Percentiles rank a stretch among this genome's conserved stretches.
phyloP scores from a whole-genome alignment of 2,113 vertebrate genomes.

The Thymallus thymallus region DNA sequence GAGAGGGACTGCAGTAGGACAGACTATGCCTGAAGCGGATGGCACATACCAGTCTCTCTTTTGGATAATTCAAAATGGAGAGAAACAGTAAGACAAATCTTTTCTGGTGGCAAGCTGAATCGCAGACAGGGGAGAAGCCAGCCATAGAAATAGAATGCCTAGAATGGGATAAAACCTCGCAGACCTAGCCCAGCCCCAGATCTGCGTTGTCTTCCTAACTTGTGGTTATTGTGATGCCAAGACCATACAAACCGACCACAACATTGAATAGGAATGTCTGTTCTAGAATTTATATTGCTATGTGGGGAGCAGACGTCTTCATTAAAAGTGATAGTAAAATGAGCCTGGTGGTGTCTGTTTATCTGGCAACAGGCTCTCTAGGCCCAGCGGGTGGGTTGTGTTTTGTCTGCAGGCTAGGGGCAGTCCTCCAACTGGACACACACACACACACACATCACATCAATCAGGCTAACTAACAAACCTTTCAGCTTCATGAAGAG shows the following conservation, averaged over 20 bases:
- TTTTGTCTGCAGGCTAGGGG: constrained; percentile 24
- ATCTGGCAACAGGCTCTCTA: not conserved
- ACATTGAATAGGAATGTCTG: too few relatives aligned
- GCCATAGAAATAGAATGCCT: too few relatives aligned
- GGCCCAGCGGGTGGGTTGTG: constrained; percentile 26
- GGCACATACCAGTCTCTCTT: constrained; percentile 22
- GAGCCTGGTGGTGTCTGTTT: constrained; percentile 3
- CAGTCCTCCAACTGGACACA: too few relatives aligned
- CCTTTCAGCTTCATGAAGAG: not conserved
- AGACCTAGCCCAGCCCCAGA: too few relatives aligned
- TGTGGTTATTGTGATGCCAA: too few relatives aligned
- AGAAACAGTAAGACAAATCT: not conserved
- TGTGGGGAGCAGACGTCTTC: too few relatives aligned
- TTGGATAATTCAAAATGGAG: constrained; percentile 32
- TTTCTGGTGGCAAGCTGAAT: not conserved
- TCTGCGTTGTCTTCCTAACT: too few relatives aligned
- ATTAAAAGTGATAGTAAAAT: not conserved
- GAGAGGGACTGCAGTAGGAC: constrained; percentile 43
- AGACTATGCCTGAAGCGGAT: constrained; percentile 48
- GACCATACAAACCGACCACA: too few relatives aligned
- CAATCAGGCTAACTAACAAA: too few relatives aligned
- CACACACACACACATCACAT: too few relatives aligned
- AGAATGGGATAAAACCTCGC: too few relatives aligned
- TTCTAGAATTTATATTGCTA: too few relatives aligned
- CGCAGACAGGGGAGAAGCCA: not conserved